Evolutionary conservation across 2,797 vertebrate species (phyloP), one percentile per base, ranked within the genome.

Genomic region (Aplochiton taeniatus): DNA sequence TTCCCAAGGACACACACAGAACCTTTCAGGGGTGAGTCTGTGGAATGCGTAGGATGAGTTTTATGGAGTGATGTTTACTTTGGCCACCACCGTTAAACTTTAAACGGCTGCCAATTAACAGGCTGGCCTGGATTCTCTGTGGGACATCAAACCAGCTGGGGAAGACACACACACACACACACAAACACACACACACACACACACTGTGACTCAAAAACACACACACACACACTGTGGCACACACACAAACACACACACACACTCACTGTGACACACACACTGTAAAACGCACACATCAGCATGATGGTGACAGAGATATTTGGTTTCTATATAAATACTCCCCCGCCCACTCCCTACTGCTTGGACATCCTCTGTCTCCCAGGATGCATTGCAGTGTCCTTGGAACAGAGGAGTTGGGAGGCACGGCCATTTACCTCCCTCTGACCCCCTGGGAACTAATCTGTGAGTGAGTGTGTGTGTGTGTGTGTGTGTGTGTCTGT

Each of bases 1-100:
- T 6, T 2, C 6, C 31, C 31, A 31, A 31, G 31, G 71, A 61
- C 46, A 58, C 17, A 51, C 56, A 12, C 53, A 12, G 11, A 19
- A 79, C 79, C 80, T 46, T 75, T 48, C 78, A 82, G 81, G 85
- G 87, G 86, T 81, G 85, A 85, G 72, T 86, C 81, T 83, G 80
- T 87, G 88, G 90, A 92, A 91, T 90, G 88, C 85, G 80, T 85
- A 88, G 87, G 89, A 91, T 90, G 88, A 90, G 85, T 90, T 90
- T 92, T 94, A 94, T 93, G 91, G 93, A 92, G 92, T 93, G 84
- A 87, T 94, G 91, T 94, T 95, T 92, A 92, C 92, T 91, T 91
- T 92, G 90, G 89, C 73, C 86, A 84, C 88, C 87, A 87, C 88
- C 81, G 81, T 94, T 94, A 94, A 94, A 93, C 90, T 89, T 92